A percentile compares a stretch with the other conserved stretches of the same genome.
Conservation (phyloP, 30 jellyfish, hydroid and myxozoan species). For the Nemopilema nomurai region DNA sequence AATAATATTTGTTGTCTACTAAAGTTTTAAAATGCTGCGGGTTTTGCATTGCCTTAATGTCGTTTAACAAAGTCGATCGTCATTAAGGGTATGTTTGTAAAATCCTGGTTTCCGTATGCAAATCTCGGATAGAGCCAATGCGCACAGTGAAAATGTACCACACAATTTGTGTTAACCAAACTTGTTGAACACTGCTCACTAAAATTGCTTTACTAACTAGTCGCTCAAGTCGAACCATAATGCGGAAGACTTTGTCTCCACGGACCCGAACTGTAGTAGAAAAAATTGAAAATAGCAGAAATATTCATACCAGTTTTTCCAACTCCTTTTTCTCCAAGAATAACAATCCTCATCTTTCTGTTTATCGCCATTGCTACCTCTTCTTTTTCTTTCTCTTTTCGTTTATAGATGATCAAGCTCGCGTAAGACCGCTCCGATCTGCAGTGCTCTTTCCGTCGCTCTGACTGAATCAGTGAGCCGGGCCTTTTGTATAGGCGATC, state of each 20-base stretch:
- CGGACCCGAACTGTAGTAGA: no score
- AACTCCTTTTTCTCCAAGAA: slow-evolving; percentile 84
- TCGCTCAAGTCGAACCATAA: no score
- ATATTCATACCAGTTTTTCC: slow-evolving; percentile 81
- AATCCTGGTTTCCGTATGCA: no score
- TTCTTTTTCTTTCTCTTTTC: neutral
- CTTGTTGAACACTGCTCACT: no score
- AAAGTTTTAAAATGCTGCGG: neutral
- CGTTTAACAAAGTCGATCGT: no score
- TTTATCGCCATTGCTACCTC: slow-evolving; percentile 47
- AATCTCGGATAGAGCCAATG: no score
- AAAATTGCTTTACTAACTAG: no score
- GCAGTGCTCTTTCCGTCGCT: neutral
- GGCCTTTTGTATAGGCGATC: neutral
- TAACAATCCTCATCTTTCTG: slow-evolving; percentile 65
- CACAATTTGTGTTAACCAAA: no score
- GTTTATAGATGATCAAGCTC: neutral
- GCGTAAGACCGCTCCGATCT: neutral
- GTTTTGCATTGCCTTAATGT: neutral
- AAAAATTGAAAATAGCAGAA: neutral
- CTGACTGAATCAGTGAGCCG: neutral
- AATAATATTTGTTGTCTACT: no score
- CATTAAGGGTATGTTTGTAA: no score
- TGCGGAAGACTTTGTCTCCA: neutral
- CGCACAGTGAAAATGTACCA: no score